Percentiles rank a stretch among this genome's conserved stretches.
phyloP scores from a whole-genome alignment of 2,888 invertebrate species.

The Clepsis dumicolana region DNA sequence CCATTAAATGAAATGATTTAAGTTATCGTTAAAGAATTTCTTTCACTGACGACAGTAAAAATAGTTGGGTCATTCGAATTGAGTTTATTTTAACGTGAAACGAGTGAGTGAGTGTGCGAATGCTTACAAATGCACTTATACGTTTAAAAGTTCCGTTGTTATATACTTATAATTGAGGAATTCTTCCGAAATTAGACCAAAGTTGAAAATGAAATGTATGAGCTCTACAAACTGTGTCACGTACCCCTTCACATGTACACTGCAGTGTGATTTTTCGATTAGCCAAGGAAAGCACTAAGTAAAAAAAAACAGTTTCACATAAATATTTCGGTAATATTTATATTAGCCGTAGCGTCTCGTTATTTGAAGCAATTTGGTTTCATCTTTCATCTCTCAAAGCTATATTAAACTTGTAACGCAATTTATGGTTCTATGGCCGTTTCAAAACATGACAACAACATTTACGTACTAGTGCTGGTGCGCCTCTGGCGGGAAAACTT shows the following conservation, averaged over 20 bases:
- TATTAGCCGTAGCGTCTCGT: no score
- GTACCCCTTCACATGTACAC: background rate
- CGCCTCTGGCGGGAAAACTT: background rate
- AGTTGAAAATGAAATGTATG: slow-evolving; percentile 9
- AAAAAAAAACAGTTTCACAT: background rate
- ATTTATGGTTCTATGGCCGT: no score
- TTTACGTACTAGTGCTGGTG: no score
- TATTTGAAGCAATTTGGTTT: no score
- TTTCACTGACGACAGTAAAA: slow-evolving; percentile 17
- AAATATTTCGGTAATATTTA: background rate
- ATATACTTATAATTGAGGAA: slow-evolving; percentile 17
- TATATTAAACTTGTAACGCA: no score
- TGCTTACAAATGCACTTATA: slow-evolving; percentile 6
- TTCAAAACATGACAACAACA: no score
- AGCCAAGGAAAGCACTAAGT: background rate
- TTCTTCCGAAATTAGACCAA: slow-evolving; percentile 1
- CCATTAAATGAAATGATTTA: background rate
- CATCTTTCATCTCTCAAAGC: no score
- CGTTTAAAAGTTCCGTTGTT: slow-evolving; percentile 16
- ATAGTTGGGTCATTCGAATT: slow-evolving; percentile 12
- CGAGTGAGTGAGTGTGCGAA: slow-evolving; percentile 3
- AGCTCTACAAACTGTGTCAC: background rate
- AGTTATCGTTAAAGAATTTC: background rate
- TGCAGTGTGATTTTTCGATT: background rate
- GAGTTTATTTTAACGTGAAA: slow-evolving; percentile 10